phyloP scores from a whole-genome alignment of 2,113 vertebrate genomes.

The Sceloporus tristichus region DNA sequence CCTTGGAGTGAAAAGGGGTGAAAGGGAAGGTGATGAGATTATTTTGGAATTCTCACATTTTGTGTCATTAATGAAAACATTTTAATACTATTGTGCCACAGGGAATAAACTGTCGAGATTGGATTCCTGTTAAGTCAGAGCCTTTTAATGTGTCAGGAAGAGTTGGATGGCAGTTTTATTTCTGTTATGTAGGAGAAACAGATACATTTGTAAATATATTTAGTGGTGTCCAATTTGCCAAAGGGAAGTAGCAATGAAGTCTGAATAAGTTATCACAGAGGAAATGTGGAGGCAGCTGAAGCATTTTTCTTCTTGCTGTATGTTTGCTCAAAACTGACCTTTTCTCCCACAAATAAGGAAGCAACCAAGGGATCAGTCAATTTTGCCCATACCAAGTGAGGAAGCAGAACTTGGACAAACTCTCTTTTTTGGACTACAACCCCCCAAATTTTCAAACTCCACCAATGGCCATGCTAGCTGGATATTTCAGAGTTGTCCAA shows the following conservation, averaged over 20 bases:
- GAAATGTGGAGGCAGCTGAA: neutral
- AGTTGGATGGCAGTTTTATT: conserved; percentile 32
- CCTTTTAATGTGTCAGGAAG: conserved; percentile 36
- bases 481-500: too few relatives aligned
- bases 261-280: neutral
- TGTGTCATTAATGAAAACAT: conserved; percentile 52
- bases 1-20: conserved; percentile 7
- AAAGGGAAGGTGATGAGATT: conserved; percentile 16
- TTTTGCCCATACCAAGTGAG: neutral
- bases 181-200: conserved; percentile 29
- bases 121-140: conserved; percentile 55
- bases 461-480: too few relatives aligned
- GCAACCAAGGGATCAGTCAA: neutral
- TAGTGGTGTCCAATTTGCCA: conserved; percentile 6
- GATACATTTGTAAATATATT: conserved; percentile 15
- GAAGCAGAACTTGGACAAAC: neutral
- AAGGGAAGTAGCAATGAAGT: neutral
- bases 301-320: neutral
- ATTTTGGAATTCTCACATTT: conserved; percentile 49
- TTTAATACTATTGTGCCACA: conserved; percentile 41
- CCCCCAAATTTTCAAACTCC: too few relatives aligned
- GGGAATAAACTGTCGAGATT: conserved; percentile 55
- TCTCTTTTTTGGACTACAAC: too few relatives aligned
- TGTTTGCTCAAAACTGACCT: neutral
- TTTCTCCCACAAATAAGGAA: neutral